Percentiles rank a stretch among this genome's conserved stretches.
Evolutionary conservation across 2,797 vertebrate genomes (phyloP).

Genomic region (Fringilla coelebs): DNA sequence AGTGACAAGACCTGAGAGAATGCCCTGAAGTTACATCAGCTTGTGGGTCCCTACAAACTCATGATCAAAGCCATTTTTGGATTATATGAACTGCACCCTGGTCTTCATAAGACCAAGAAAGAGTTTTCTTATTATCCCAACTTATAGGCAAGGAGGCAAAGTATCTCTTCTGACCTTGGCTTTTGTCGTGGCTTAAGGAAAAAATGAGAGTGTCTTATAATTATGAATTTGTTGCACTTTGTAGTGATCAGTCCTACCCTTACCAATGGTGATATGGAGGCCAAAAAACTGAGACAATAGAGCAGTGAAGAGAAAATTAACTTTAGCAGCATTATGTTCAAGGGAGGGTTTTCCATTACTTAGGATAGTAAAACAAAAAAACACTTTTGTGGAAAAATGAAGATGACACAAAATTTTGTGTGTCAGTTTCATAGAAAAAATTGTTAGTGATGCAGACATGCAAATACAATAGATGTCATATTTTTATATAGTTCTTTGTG

Average conservation of each 20-base stretch:
- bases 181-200: neutral
- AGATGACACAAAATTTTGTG: neutral
- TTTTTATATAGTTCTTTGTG: neutral
- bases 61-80: neutral
- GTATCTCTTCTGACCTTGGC: neutral
- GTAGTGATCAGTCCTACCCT: neutral
- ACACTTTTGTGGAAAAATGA: neutral
- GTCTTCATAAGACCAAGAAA: neutral
- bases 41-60: neutral
- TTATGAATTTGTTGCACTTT: neutral
- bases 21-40: neutral
- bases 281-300: neutral
- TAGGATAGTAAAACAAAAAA: neutral
- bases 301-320: neutral
- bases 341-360: neutral
- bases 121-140: neutral
- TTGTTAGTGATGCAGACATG: neutral
- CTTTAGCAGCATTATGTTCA: neutral
- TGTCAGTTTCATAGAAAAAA: neutral
- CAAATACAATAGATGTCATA: neutral
- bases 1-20: fast-evolving
- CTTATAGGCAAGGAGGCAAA: neutral
- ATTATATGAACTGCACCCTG: too few relatives aligned
- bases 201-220: neutral
- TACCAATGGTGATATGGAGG: neutral